Base-by-base conservation (phyloP, 2,888 invertebrate species). In the Pegoplata infirma region DNA sequence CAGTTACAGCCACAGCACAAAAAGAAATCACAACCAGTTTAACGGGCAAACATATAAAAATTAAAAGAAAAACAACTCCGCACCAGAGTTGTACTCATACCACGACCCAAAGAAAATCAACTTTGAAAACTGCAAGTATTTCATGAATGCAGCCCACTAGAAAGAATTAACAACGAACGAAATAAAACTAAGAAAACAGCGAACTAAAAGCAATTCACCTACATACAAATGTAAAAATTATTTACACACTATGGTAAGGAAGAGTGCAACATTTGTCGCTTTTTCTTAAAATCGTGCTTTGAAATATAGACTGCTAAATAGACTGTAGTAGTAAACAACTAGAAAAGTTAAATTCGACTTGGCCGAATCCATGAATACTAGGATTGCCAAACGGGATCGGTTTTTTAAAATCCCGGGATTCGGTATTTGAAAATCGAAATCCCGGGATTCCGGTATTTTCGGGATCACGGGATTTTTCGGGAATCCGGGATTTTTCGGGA, bases 111-210 rank as follows among this genome's bases (percentile, higher is more conserved):
- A 63, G 75, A 71, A 75, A 79, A 67, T 75, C 75, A 49, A 72
- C 79, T 71, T 75, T 71, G 67, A 66, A 75, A 79, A 67, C 75
- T 79, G 55, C 71, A 75, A 79, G 49, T 72, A 79, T 79, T 79
- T 72, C 63, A 75, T 63, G 79, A 79, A 79, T 79, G 79, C 79
- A 59, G 75, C 79, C 79, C 79, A 79, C 79, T 79, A 72, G 71
- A 63, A 67, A 46, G 59, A 47, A 36, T 32, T 64, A 59, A 68
- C 46, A 32, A 40, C 46, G 25, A 74, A 58, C 63, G 21, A 68
- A 61, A 55, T 23, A 49, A 49, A 56, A 49, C 46, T 67, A n/a
- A 28, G 55, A 12, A 71, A 66, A 36, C 47, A 63, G 51, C 40
- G 6, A 55, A 71, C 58, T 66, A 14, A 61, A 75, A 56, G 10